These are phyloP conservation scores for Yponomeuta malinellus DNA, from an alignment of 2,888 invertebrate genomes.

Conservation along the genomic window DNA sequence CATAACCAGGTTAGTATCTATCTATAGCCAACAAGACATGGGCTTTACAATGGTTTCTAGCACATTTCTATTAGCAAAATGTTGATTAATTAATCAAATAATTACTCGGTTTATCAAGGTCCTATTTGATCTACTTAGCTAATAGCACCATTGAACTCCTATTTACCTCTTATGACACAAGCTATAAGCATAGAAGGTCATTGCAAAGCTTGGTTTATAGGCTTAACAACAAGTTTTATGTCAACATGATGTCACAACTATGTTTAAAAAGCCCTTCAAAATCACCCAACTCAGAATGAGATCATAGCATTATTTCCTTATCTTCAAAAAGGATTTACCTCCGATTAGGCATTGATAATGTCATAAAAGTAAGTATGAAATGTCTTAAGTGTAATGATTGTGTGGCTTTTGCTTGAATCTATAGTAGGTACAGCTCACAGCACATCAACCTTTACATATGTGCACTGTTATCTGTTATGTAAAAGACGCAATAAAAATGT, in stretches of 20 bases:
- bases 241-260: conserved; percentile 8
- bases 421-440: no score
- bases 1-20: no score
- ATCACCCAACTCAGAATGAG: conserved; percentile 5
- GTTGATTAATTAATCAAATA: no score
- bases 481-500: no score
- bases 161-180: neutral
- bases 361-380: neutral
- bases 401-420: neutral
- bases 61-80: no score
- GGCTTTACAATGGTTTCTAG: no score
- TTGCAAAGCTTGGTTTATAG: conserved; percentile 4
- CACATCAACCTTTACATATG: no score
- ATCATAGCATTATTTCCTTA: neutral
- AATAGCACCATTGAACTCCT: neutral
- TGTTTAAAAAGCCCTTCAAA: neutral
- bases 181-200: neutral
- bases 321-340: conserved; percentile 6
- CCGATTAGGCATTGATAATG: neutral
- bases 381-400: neutral
- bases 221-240: conserved; percentile 5
- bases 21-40: no score
- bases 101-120: no score
- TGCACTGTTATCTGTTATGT: no score
- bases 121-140: neutral